These are phyloP conservation scores for Alca torda DNA, from an alignment of 2,797 vertebrate species.

Conservation along the genomic window DNA sequence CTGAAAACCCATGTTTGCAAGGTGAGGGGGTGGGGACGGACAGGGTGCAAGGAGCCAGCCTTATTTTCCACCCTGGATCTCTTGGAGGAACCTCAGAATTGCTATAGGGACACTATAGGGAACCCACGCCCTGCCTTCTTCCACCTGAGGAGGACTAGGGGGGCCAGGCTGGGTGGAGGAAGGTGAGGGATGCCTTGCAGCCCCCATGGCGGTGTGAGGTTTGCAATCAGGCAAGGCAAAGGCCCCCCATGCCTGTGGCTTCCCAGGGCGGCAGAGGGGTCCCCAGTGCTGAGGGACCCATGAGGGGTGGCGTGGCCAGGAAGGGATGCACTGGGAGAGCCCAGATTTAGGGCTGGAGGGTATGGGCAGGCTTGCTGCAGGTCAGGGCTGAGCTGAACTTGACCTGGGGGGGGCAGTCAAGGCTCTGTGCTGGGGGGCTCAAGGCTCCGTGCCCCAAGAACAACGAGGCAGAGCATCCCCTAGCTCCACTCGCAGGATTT, in stretches of 20 bases:
- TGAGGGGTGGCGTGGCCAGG: neutral
- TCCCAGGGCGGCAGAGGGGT: neutral
- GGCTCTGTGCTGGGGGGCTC: rapidly evolving
- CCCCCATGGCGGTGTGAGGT: rapidly evolving
- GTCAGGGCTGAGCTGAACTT: neutral
- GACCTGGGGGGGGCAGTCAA: rapidly evolving
- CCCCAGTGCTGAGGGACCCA: neutral
- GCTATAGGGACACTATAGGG: rapidly evolving
- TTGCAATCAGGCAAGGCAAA: neutral
- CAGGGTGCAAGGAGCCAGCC: neutral
- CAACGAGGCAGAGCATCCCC: neutral
- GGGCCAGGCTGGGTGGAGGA: neutral
- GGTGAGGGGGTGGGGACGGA: no score
- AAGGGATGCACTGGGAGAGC: neutral
- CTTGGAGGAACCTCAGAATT: neutral
- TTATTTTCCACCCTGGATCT: neutral
- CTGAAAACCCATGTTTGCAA: neutral
- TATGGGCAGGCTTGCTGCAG: neutral
- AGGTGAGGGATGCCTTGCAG: neutral
- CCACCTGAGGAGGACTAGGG: neutral
- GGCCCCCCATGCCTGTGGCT: rapidly evolving
- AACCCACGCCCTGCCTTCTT: neutral
- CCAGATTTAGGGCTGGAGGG: neutral
- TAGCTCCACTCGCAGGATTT: neutral
- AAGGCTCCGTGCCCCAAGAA: neutral